A percentile compares a stretch with the other conserved stretches of the same genome.
phyloP scores from a whole-genome alignment of 1,140 invertebrate genomes.

The Tetraneura akinire region DNA sequence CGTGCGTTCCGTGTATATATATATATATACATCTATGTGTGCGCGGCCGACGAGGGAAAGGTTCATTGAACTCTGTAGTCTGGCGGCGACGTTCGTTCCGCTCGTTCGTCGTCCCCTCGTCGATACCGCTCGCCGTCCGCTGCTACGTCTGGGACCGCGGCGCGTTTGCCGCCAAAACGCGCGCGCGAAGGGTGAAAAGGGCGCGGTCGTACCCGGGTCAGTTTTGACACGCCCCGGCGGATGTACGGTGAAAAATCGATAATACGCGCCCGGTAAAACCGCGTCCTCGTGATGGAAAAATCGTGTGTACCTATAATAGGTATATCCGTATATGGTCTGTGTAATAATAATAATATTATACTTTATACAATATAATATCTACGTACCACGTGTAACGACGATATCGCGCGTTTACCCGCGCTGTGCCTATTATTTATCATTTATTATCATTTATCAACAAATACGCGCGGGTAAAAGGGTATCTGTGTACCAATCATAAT shows the following conservation, averaged over 20 bases:
- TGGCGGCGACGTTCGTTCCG: slow-evolving; percentile 35
- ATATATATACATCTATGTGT: not conserved
- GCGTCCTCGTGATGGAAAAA: not conserved
- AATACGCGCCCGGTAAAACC: slow-evolving; percentile 12
- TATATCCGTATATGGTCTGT: not conserved
- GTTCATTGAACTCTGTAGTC: slow-evolving; percentile 36
- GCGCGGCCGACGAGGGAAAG: slow-evolving; percentile 37
- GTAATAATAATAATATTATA: not conserved
- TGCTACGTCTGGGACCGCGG: not conserved
- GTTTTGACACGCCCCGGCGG: slow-evolving; percentile 38
- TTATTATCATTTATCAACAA: too few species aligned
- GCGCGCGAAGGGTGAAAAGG: slow-evolving; percentile 43
- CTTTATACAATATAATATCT: too few species aligned
- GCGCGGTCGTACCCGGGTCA: slow-evolving; percentile 47
- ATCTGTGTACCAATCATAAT: too few species aligned
- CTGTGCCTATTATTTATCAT: too few species aligned
- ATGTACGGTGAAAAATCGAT: slow-evolving; percentile 19
- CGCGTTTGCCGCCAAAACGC: slow-evolving; percentile 39
- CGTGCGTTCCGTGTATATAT: slow-evolving; percentile 12
- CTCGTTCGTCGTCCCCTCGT: slow-evolving; percentile 25
- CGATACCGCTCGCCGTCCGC: not conserved
- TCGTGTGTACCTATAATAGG: too few species aligned
- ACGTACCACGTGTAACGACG: too few species aligned
- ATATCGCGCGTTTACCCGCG: too few species aligned
- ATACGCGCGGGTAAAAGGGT: too few species aligned